Evolutionary conservation across 2,113 vertebrate species (phyloP), one percentile per base, ranked within the genome.

Genomic region (Melanerpes aurifrons): DNA sequence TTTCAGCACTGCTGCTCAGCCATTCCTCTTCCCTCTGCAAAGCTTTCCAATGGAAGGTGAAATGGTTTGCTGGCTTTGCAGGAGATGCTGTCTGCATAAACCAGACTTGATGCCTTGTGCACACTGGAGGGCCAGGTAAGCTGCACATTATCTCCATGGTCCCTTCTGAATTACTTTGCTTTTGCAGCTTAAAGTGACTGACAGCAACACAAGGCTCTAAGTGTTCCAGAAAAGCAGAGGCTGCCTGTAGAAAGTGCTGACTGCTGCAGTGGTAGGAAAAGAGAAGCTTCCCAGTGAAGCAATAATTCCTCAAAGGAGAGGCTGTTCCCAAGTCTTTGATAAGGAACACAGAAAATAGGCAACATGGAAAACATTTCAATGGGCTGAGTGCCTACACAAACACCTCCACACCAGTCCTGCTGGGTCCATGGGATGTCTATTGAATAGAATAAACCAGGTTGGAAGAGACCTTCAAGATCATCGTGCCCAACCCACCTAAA

Each of bases 71-170:
- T 81, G 80, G 83, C 89, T 84, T 86, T 95, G 76, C 71, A 86
- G 90, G 93, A 61, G 56, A 62, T 53, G 57, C 35, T 73, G 50
- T 37, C 85, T 96, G 92, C 96, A 96, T 89, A 93, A 96, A 95
- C 86, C 72, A 91, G 94, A 77, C 89, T 94, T 85, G 87, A 94
- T 89, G 91, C 73, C 67, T 75, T 89, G 73, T 86, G 75, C 90
- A 90, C 37, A 61, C 71, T 95, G 74, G 58, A 92, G 89, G 83
- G 35, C 81, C 88, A 89, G 73, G 58, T 92, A 95, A 96, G 87
- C 69, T 90, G 45, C 79, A 69, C 57, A 25, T 74, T 86, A 64
- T 58, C 74, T 86, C 1, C 75, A 81, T 89, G 68, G 86, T 67
- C 45, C 87, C 75, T 86, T 69, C 48, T 92, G 96, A 78, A 87